phyloP scores from a whole-genome alignment of 2,113 vertebrate species.

The Tauraco erythrolophus region DNA sequence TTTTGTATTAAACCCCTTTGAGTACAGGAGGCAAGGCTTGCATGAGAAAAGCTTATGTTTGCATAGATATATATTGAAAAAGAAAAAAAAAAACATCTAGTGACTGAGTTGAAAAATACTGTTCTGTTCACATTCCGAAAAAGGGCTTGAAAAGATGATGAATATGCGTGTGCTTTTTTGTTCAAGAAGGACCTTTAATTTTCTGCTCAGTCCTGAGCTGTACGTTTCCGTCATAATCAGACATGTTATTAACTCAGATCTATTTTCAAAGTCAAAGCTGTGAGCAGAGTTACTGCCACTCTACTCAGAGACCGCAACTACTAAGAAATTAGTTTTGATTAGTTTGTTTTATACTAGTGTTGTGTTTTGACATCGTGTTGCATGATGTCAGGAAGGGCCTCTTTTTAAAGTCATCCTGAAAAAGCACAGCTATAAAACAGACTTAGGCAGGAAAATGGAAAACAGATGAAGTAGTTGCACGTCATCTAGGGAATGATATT shows the following conservation, averaged over 20 bases:
- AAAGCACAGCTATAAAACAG: conserved; percentile 77
- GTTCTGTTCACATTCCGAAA: not conserved
- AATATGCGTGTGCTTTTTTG: not conserved
- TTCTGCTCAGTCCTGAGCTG: conserved; percentile 2
- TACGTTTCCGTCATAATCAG: conserved; percentile 5
- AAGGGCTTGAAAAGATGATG: not conserved
- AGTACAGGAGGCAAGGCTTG: not conserved
- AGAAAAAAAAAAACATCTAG: not conserved
- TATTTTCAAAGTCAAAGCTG: conserved; percentile 52
- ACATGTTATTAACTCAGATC: conserved; percentile 35
- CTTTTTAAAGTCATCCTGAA: conserved; percentile 73
- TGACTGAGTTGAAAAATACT: not conserved
- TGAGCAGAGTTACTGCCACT: not conserved
- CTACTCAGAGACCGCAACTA: not conserved
- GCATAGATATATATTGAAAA: not conserved
- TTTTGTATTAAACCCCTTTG: conserved; percentile 22
- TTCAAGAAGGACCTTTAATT: not conserved
- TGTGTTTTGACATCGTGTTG: conserved; percentile 68
- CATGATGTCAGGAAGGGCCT: conserved; percentile 67
- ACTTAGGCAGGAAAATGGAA: conserved; percentile 71
- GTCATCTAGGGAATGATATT: conserved; percentile 56
- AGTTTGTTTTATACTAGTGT: conserved; percentile 62
- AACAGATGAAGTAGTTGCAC: conserved; percentile 69
- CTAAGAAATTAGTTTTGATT: conserved; percentile 59
- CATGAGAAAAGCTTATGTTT: not conserved